Evolutionary conservation across 1,140 invertebrate species (phyloP).

Genomic region (Vollenhovia emeryi): DNA sequence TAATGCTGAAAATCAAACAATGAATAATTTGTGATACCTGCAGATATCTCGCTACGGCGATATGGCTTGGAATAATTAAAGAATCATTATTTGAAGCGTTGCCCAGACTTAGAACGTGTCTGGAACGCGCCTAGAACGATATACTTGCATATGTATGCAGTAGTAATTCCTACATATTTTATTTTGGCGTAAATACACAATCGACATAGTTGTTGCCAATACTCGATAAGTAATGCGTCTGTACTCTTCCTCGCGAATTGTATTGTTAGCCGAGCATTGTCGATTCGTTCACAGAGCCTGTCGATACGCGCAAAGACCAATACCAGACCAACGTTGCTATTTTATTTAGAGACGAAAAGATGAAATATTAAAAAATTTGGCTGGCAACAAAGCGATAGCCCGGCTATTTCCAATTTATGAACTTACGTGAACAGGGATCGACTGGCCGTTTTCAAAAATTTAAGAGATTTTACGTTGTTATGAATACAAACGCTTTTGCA

Average conservation of each 20-base stretch:
- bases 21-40: neutral
- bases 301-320: constrained; percentile 4
- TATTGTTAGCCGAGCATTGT: neutral
- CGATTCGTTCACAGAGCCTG: neutral
- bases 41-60: neutral
- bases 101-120: too few relatives aligned
- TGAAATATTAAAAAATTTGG: constrained; percentile 55
- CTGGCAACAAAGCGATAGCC: constrained; percentile 52
- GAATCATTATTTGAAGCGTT: neutral
- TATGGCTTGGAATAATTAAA: neutral
- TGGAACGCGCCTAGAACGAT: neutral
- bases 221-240: neutral
- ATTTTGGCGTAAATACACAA: neutral
- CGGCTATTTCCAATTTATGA: constrained; percentile 33
- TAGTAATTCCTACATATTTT: neutral
- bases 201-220: neutral
- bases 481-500: neutral
- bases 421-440: constrained; percentile 19
- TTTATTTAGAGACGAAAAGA: constrained; percentile 18
- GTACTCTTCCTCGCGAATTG: neutral
- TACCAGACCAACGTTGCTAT: constrained; percentile 39
- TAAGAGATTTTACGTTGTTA: neutral
- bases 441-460: constrained; percentile 19
- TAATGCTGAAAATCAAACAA: neutral
- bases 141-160: neutral